These are phyloP conservation scores for Oligia latruncula DNA, from an alignment of 2,888 invertebrate species.

Conservation along the genomic window DNA sequence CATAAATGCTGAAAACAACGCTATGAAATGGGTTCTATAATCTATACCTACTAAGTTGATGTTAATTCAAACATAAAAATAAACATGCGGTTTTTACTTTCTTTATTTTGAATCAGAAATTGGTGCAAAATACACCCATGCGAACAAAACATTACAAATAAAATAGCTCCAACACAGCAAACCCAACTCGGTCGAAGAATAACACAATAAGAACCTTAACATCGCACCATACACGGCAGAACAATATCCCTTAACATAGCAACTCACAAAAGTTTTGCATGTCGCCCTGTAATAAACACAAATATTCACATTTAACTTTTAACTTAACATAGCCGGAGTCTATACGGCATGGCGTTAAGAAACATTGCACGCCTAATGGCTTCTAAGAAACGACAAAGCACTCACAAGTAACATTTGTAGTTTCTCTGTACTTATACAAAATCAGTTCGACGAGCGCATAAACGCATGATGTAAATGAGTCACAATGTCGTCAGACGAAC, in stretches of 20 bases:
- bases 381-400: conserved; percentile 37
- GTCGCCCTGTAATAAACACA: conserved; percentile 19
- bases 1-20: no score
- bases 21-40: neutral
- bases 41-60: neutral
- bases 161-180: neutral
- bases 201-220: conserved; percentile 12
- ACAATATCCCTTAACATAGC: conserved; percentile 22
- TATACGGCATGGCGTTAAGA: conserved; percentile 4
- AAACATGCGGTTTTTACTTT: neutral
- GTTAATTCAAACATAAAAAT: neutral
- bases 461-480: conserved; percentile 39
- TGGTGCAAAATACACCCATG: neutral
- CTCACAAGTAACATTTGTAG: conserved; percentile 16
- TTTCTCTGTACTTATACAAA: conserved; percentile 31
- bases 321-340: conserved; percentile 12
- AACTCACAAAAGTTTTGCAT: conserved; percentile 17
- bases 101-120: neutral
- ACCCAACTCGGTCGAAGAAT: neutral
- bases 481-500: conserved; percentile 29
- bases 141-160: neutral
- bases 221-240: neutral
- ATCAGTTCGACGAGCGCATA: conserved; percentile 23
- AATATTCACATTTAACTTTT: conserved; percentile 21
- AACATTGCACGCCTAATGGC: conserved; percentile 24